phyloP scores from a whole-genome alignment of 2,113 vertebrate species.

The Fulmarus glacialis region DNA sequence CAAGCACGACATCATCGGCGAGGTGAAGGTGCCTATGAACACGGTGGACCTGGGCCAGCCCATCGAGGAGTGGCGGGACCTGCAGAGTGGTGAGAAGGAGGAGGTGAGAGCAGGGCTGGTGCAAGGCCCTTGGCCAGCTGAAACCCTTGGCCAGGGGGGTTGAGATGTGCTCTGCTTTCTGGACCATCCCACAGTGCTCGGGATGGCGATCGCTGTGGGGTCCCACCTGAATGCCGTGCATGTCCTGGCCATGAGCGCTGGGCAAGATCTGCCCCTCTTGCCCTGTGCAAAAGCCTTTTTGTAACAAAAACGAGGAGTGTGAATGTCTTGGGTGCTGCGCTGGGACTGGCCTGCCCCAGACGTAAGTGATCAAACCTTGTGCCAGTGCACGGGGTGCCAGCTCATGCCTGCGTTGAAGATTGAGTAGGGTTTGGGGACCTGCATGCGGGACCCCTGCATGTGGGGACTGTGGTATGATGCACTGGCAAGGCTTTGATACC shows the following conservation, averaged over 20 bases:
- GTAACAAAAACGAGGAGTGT: neutral
- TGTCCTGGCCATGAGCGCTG: neutral
- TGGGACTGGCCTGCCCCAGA: neutral
- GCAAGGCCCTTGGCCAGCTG: accelerated
- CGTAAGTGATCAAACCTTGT: neutral
- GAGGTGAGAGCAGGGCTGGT: constrained; percentile 76
- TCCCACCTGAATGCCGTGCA: neutral
- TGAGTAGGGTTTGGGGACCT: neutral
- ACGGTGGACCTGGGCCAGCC: constrained; percentile 94
- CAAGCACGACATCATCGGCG: constrained; percentile 94
- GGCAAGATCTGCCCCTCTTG: neutral
- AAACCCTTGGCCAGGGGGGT: neutral
- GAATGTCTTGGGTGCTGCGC: neutral
- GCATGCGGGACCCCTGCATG: accelerated
- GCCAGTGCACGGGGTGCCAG: neutral
- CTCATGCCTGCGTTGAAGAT: neutral
- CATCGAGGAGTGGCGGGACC: constrained; percentile 94
- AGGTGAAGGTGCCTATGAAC: constrained; percentile 95
- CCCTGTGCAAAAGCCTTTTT: neutral
- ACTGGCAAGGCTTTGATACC: neutral
- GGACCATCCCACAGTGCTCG: neutral
- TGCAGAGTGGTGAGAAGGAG: constrained; percentile 95
- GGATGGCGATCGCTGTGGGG: accelerated
- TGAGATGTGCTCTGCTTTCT: neutral
- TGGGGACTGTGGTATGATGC: accelerated